A percentile compares a stretch with the other conserved stretches of the same genome.
These are phyloP conservation scores for Microtus montanus DNA, from an alignment of 2,113 vertebrate genomes.

Conservation along the genomic window DNA sequence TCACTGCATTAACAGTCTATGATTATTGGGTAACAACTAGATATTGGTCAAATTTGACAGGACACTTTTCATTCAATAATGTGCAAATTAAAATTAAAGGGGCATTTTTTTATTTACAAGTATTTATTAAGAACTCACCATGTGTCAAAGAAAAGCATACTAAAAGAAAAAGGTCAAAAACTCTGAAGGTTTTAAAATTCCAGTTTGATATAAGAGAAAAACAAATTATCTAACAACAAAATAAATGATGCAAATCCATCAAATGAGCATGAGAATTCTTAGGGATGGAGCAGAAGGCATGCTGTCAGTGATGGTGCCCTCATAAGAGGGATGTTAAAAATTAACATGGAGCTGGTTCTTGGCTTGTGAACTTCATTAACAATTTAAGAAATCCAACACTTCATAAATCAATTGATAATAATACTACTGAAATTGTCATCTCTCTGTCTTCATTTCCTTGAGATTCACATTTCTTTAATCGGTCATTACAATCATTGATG, in stretches of 20 bases:
- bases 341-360: background rate
- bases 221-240: background rate
- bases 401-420: background rate
- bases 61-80: constrained; percentile 18
- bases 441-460: background rate
- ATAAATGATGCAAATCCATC: background rate
- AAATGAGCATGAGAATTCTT: background rate
- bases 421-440: background rate
- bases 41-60: background rate
- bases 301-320: background rate
- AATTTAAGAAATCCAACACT: background rate
- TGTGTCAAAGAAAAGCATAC: background rate
- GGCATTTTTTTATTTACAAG: background rate
- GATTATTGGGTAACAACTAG: background rate
- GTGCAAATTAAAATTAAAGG: constrained; percentile 55
- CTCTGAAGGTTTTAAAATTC: background rate
- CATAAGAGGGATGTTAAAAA: background rate
- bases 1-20: background rate
- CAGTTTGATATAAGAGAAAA: background rate
- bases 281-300: too few species aligned
- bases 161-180: background rate
- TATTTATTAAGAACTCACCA: background rate
- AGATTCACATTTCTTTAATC: background rate
- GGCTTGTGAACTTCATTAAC: background rate
- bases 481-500: background rate